phyloP scores from a whole-genome alignment of 2,113 vertebrate species.

The Synodontis membranacea region DNA sequence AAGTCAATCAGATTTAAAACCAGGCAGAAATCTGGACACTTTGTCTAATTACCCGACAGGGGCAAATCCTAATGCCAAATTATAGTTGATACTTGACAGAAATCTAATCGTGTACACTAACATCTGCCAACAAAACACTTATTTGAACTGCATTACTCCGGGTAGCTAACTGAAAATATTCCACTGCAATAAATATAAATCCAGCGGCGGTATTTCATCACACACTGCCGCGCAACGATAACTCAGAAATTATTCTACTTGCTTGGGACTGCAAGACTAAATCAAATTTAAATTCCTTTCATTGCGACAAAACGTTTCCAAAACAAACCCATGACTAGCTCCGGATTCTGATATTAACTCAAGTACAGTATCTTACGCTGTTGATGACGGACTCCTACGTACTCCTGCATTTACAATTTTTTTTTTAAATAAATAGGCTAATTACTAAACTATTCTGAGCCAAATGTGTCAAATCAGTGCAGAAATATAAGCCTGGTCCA shows the following conservation, averaged over 20 bases:
- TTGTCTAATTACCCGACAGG: neutral
- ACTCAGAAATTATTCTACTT: neutral
- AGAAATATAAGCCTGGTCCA: neutral
- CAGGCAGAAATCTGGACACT: neutral
- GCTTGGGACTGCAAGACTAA: neutral
- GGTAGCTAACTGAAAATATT: neutral
- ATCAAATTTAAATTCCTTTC: neutral
- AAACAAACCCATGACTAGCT: neutral
- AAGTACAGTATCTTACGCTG: neutral
- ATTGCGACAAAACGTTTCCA: neutral
- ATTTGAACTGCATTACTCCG: neutral
- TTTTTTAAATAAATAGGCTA: neutral
- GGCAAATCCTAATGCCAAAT: neutral
- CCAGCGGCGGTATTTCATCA: neutral
- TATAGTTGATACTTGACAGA: neutral
- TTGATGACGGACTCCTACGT: neutral
- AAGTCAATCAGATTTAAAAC: neutral
- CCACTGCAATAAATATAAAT: neutral
- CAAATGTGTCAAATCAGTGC: slow-evolving; percentile 19
- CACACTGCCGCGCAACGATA: neutral
- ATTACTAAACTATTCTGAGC: neutral
- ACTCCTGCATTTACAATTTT: neutral
- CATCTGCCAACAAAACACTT: neutral
- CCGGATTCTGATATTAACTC: neutral
- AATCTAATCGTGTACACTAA: neutral